Evolutionary conservation across 2,888 invertebrate genomes (phyloP), one percentile per base, ranked within the genome.

Genomic region (Sminthurides aquaticus): DNA sequence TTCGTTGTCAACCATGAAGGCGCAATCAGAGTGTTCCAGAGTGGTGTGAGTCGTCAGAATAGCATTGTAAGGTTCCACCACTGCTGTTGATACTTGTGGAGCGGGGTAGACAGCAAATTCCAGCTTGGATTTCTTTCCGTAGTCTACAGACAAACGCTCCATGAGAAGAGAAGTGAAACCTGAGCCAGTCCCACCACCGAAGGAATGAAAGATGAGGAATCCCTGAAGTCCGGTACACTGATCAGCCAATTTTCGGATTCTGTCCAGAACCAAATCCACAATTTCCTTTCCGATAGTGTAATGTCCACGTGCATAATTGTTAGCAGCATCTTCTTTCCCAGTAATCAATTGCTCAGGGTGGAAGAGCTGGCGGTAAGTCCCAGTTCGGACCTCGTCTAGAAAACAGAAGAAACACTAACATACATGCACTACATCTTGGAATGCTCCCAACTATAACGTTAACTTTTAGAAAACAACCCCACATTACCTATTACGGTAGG

Each of bases 341-440:
- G 93, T 93, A 81, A 95, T 93, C 80, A 95, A 84, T 82, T 96
- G 96, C 82, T 96, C 96, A 70, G 96, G 96, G 81, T 97, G 96
- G 86, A 96, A 96, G 77, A 96, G 85, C 81, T n/a, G n/a, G n/a
- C n/a, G n/a, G n/a, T n/a, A n/a, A n/a, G n/a, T n/a, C n/a, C n/a
- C n/a, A n/a, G n/a, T 93, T n/a, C n/a, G n/a, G n/a, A n/a, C n/a
- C n/a, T n/a, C n/a, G n/a, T n/a, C n/a, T n/a, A n/a, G n/a, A n/a
- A n/a, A n/a, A n/a, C n/a, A n/a, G n/a, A n/a, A n/a, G n/a, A n/a
- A n/a, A n/a, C n/a, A n/a, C n/a, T n/a, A n/a, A n/a, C n/a, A n/a
- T n/a, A n/a, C n/a, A n/a, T n/a, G n/a, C n/a, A n/a, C n/a, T n/a
- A n/a, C n/a, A n/a, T n/a, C n/a, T n/a, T n/a, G n/a, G n/a, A n/a